phyloP scores from a whole-genome alignment of 2,888 invertebrate species.

The Cosmopolites sordidus region DNA sequence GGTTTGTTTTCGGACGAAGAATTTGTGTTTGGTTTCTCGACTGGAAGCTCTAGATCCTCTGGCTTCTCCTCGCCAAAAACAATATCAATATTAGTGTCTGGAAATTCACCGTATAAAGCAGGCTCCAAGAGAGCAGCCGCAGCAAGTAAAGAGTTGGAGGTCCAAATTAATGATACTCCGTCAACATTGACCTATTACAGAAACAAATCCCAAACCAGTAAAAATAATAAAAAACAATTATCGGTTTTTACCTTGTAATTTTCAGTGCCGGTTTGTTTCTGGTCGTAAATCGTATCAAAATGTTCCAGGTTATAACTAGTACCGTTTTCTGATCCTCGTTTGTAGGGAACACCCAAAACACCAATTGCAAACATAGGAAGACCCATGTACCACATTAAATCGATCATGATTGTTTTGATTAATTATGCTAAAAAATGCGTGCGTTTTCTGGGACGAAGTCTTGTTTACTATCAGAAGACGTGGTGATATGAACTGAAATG shows the following conservation, averaged over 20 bases:
- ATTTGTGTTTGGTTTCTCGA: background rate
- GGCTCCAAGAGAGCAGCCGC: conserved; percentile 52
- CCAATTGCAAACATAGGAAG: conserved; percentile 20
- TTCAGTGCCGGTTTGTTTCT: conserved; percentile 73
- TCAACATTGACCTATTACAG: conserved; percentile 50
- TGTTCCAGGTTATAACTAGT: conserved; percentile 22
- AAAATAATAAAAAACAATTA: background rate
- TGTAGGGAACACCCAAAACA: conserved; percentile 18
- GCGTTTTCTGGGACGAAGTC: background rate
- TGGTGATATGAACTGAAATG: background rate
- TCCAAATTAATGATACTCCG: conserved; percentile 63
- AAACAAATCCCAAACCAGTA: no score
- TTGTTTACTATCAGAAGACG: background rate
- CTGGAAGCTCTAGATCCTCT: conserved; percentile 3
- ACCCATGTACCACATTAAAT: conserved; percentile 19
- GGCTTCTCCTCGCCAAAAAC: conserved; percentile 20
- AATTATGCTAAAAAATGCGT: background rate
- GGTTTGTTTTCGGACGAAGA: conserved; percentile 1
- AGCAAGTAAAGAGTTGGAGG: conserved; percentile 58
- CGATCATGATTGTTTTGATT: conserved; percentile 10
- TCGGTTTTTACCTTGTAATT: conserved; percentile 59
- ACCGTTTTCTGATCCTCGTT: background rate
- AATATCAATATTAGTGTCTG: conserved; percentile 21
- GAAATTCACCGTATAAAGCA: conserved; percentile 31
- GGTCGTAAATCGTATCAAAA: conserved; percentile 54